phyloP scores from a whole-genome alignment of 1,140 invertebrate species.

The Apocrypta bakeri region DNA sequence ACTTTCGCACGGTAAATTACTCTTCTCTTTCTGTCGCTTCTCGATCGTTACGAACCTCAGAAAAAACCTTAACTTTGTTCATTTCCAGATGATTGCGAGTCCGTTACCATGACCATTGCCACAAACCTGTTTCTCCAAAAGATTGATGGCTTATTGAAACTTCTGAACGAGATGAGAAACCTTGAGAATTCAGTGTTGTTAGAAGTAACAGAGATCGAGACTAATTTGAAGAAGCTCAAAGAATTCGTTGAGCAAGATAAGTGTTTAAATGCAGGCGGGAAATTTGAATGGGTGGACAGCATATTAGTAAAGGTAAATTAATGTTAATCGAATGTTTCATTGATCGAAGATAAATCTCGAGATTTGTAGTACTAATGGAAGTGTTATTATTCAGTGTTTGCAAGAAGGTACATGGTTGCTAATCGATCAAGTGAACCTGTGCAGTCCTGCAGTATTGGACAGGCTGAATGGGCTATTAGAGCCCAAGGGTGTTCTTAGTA shows the following conservation, averaged over 20 bases:
- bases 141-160: slow-evolving; percentile 60
- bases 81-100: slow-evolving; percentile 57
- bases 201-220: slow-evolving; percentile 69
- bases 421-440: slow-evolving; percentile 98
- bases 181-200: slow-evolving; percentile 40
- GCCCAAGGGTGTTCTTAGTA: slow-evolving; percentile 89
- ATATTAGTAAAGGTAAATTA: slow-evolving; percentile 88
- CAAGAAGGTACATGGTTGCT: slow-evolving; percentile 92
- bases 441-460: slow-evolving; percentile 96
- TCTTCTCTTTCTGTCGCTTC: neutral
- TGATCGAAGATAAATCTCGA: neutral
- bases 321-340: too few relatives aligned
- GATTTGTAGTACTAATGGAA: neutral
- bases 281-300: slow-evolving; percentile 99
- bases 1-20: slow-evolving; percentile 58
- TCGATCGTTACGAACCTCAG: neutral
- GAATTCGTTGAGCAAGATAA: slow-evolving; percentile 73
- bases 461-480: slow-evolving; percentile 96
- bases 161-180: slow-evolving; percentile 60
- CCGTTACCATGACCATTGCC: slow-evolving; percentile 73
- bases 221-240: slow-evolving; percentile 63
- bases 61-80: neutral
- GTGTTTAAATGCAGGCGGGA: slow-evolving; percentile 84
- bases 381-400: slow-evolving; percentile 77
- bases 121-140: slow-evolving; percentile 75